These are phyloP conservation scores for Rhynchonycteris naso DNA, from an alignment of 2,797 vertebrate genomes.

Conservation along the genomic window DNA sequence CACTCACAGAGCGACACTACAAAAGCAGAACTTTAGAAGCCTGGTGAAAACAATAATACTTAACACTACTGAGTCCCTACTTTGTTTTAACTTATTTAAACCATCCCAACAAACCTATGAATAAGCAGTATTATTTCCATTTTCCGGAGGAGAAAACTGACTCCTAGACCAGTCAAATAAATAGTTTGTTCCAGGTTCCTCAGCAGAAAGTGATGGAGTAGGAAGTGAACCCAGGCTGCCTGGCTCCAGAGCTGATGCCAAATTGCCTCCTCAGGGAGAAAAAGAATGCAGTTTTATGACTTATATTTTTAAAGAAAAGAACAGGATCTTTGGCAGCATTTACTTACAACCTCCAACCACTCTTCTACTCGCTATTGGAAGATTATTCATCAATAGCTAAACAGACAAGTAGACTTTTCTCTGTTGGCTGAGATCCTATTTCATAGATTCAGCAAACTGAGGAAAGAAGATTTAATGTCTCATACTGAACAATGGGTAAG, in stretches of 20 bases:
- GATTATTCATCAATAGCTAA: conserved; percentile 32
- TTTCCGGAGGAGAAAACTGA: conserved; percentile 50
- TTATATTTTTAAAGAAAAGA: background rate
- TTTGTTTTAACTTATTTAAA: conserved; percentile 30
- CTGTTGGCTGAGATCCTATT: background rate
- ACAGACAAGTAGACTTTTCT: background rate
- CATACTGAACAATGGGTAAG: background rate
- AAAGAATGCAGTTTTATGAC: background rate
- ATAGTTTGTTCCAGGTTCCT: background rate
- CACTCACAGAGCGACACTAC: background rate
- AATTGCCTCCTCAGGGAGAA: background rate
- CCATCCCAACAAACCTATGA: background rate
- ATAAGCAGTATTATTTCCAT: background rate
- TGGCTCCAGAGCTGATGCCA: background rate
- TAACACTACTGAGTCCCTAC: background rate
- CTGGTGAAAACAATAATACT: background rate
- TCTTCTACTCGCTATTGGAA: background rate
- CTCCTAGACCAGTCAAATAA: background rate
- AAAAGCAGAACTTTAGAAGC: background rate
- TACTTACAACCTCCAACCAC: background rate
- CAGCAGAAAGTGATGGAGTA: background rate
- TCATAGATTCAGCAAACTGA: conserved; percentile 22
- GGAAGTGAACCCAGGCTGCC: background rate
- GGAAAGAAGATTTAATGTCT: background rate
- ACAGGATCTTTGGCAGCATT: background rate